These are phyloP conservation scores for Apis florea DNA, from an alignment of 1,140 invertebrate species.

Conservation along the genomic window DNA sequence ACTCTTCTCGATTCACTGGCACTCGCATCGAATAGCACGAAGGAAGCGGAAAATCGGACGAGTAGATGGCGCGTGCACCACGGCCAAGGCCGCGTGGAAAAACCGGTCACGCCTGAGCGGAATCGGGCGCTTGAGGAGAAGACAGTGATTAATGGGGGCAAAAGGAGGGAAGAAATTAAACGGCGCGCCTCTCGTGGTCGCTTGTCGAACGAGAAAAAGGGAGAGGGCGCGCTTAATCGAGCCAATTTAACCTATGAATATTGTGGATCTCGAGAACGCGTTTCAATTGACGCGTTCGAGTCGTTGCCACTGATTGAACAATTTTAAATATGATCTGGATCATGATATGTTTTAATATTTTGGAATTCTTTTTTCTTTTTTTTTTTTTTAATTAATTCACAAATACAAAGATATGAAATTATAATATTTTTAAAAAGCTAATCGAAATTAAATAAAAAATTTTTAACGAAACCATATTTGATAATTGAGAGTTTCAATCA, in stretches of 20 bases:
- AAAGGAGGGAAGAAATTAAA: conserved; percentile 19
- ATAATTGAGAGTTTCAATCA: too few relatives aligned
- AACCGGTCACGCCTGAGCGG: not conserved
- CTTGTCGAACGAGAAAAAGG: not conserved
- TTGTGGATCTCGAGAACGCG: not conserved
- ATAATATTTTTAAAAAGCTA: too few relatives aligned
- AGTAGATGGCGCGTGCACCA: not conserved
- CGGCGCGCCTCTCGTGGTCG: not conserved
- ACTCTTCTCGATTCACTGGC: too few relatives aligned
- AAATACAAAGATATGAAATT: too few relatives aligned
- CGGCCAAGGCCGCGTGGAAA: not conserved
- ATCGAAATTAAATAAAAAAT: too few relatives aligned
- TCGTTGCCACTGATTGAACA: not conserved
- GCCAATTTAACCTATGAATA: conserved; percentile 5
- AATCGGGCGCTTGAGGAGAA: not conserved
- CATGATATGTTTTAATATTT: too few relatives aligned
- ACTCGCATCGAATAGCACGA: not conserved
- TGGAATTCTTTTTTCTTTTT: too few relatives aligned
- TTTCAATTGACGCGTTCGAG: not conserved
- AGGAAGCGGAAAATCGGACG: not conserved
- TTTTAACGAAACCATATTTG: too few relatives aligned
- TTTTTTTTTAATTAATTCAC: too few relatives aligned
- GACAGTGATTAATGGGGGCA: not conserved
- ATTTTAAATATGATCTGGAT: too few relatives aligned
- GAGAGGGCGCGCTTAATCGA: not conserved